Base-by-base conservation (phyloP, 2,113 vertebrate genomes). In the Riparia riparia region DNA sequence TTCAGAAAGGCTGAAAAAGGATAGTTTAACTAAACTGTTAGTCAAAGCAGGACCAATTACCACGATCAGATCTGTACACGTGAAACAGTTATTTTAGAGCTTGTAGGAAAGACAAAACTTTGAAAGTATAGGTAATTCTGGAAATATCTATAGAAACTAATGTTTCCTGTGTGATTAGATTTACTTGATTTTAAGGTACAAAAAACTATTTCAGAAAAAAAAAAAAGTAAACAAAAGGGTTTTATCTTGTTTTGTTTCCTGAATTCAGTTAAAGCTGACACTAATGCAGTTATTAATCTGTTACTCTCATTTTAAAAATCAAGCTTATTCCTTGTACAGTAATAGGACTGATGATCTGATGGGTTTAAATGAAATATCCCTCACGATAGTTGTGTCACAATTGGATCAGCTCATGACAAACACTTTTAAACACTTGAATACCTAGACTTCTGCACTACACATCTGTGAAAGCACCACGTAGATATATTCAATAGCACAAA, bases 31-130 rank as follows among this genome's bases (percentile, higher is more conserved):
- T 82, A 79, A 90, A 65, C 6, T 2, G 19, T 47, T 42, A 47
- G 24, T 41, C 45, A 61, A 86, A 61, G 10, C 20, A 77, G 31
- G 17, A 70, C 16, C 10, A 61, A 54, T 18, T 81, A 78, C 16
- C 17, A 71, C 1, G 4, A 79, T 17, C 16, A 81, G 44, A 61
- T 17, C 17, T 28, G 7, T 29, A 57, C 0, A 6, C 0, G 0
- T 5, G 14, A 51, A 82, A 56, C 13, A 64, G 6, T 21, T 37
- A 54, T 31, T 82, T 54, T 60, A 47, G 42, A 91, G 71, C 22
- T 56, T 10, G 19, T 18, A 42, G 9, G 25, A 77, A 78, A 80
- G 26, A 45, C 5, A 64, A 81, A 63, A 44, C 13, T 54, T 58
- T 63, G 12, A 78, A 84, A 50, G 71, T 3, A 31, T 16, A 66